Base-by-base conservation (phyloP, 2,888 invertebrate genomes). In the Cerastis rubricosa region DNA sequence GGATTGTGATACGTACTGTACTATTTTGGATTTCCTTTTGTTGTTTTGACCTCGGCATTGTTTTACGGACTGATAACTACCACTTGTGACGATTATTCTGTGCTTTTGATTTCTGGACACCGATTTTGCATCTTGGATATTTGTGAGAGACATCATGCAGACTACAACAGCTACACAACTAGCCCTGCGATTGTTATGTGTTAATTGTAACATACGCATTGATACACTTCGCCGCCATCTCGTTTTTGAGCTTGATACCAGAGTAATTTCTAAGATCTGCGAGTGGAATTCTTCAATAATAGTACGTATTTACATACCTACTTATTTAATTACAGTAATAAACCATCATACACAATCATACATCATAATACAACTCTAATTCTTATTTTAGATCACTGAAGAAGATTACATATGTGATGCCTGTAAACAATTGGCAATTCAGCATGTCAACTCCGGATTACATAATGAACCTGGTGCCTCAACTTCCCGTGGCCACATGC, bases 391-490 rank as follows among this genome's bases (percentile, higher is more conserved):
- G 29, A 70, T 61, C 2, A 70, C 70, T 70, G 45, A 70, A 22
- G 70, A 70, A 47, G 70, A 61, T 70, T 70, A 51, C 12, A 35
- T 61, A 70, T 61, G 59, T 47, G 70, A 70, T 70, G 70, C 70
- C 19, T 70, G 59, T 22, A 70, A 59, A 0, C 29, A 70, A 22
- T 70, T 47, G 59, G 45, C 70, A 57, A 69, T 69, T 25, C 57
- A 57, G 25, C 57, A 43, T 69, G 57, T 69, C 49, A 66, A 66
- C 19, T 12, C 66, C 2, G 49, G 66, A 66, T 29, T 66, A 2
- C 1, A 49, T 29, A 69, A 69, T 57, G 69, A 69, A 69, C 43
- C 57, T 57, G 57, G 57, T 45, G 69, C 43, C 19, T 45, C 45
- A 70, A 45, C 45, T 8, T 59, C 57, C 19, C 45, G 22, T 59